phyloP scores from a whole-genome alignment of 2,797 vertebrate genomes.

The Lepilemur ruficaudatus region DNA sequence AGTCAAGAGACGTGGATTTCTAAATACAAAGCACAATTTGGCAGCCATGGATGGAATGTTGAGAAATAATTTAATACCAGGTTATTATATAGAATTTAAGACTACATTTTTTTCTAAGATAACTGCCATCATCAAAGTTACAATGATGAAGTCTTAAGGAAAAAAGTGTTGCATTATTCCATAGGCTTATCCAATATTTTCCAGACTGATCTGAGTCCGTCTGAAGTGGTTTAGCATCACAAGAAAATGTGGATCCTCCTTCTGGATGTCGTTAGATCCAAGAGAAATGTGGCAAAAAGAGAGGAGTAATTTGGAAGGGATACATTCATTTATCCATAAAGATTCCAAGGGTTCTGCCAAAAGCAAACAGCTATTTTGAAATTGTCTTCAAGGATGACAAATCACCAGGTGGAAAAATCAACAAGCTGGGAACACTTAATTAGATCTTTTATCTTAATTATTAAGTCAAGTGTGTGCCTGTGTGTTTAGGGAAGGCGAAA shows the following conservation, averaged over 20 bases:
- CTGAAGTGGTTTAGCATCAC: neutral
- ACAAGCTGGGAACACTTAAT: neutral
- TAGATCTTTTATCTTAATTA: constrained; percentile 25
- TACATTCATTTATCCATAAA: constrained; percentile 2
- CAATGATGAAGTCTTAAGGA: neutral
- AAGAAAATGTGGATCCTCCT: neutral
- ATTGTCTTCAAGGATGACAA: constrained; percentile 47
- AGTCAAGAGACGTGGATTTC: constrained; percentile 67
- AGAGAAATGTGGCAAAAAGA: neutral
- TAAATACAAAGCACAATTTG: neutral
- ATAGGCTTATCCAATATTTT: neutral
- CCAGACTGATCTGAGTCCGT: neutral
- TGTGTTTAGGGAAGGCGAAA: neutral
- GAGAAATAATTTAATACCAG: neutral
- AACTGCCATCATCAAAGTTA: neutral
- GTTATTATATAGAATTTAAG: neutral
- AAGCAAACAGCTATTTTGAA: constrained; percentile 61
- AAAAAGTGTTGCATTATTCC: neutral
- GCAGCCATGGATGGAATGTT: neutral
- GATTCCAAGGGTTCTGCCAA: constrained; percentile 34
- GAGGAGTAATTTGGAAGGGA: neutral
- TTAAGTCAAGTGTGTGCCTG: neutral
- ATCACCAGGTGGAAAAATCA: constrained; percentile 34
- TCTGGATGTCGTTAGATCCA: neutral
- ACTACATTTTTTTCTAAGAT: neutral